These are phyloP conservation scores for Frankliniella intonsa DNA, from an alignment of 2,888 invertebrate genomes.

Conservation along the genomic window DNA sequence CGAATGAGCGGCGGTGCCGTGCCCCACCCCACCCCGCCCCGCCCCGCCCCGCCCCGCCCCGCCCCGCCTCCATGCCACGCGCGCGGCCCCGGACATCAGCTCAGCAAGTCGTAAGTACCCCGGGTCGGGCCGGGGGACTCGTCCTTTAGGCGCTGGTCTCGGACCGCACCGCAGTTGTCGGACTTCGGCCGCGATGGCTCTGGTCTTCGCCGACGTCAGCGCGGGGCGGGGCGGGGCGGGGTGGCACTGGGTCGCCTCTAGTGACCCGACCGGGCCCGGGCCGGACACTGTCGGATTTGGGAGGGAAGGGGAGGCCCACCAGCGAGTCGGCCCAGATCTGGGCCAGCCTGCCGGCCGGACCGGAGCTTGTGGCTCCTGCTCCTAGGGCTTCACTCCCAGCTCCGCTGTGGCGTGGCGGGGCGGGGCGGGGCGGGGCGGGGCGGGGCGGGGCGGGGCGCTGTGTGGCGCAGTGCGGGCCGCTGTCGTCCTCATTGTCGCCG, in stretches of 20 bases:
- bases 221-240: not conserved
- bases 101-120: not conserved
- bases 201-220: constrained; percentile 6
- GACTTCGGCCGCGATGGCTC: not conserved
- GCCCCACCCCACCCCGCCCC: not conserved
- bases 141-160: not conserved
- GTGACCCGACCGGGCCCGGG: not conserved
- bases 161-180: not conserved
- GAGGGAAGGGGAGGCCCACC: not conserved
- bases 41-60: not conserved
- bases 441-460: too few species aligned
- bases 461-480: not conserved
- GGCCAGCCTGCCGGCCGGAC: not conserved
- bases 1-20: not conserved
- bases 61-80: not conserved
- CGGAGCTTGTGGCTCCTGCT: not conserved
- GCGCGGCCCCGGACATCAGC: not conserved
- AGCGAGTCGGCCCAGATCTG: not conserved
- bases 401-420: too few species aligned
- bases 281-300: not conserved
- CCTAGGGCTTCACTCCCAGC: too few species aligned
- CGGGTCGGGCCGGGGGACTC: too few species aligned
- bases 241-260: not conserved
- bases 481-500: not conserved
- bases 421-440: too few species aligned